phyloP scores from a whole-genome alignment of 2,797 vertebrate genomes.

The Enteromius fasciolatus region DNA sequence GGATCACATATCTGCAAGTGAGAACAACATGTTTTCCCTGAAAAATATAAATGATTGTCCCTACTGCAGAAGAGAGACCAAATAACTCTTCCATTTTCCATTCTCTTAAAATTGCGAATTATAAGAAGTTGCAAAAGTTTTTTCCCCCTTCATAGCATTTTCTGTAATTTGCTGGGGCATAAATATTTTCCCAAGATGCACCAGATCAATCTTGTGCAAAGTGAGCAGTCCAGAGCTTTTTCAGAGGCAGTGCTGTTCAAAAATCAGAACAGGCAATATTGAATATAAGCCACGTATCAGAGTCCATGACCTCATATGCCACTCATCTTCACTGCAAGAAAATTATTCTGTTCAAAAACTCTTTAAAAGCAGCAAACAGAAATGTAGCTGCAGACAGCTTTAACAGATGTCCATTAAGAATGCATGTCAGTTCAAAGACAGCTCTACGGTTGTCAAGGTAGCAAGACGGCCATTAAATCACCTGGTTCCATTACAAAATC shows the following conservation, averaged over 20 bases:
- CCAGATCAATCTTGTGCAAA: conserved; percentile 54
- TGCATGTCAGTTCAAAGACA: conserved; percentile 78
- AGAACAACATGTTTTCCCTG: not conserved
- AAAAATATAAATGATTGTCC: not conserved
- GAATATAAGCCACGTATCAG: conserved; percentile 1
- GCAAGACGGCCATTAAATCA: conserved; percentile 88
- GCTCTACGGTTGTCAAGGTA: conserved; percentile 85
- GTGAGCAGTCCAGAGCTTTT: conserved; percentile 46
- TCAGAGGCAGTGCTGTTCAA: conserved; percentile 18
- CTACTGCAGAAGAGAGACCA: not conserved
- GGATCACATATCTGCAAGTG: not conserved
- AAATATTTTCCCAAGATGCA: conserved; percentile 39
- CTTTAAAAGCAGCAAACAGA: conserved; percentile 75
- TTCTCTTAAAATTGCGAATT: not conserved
- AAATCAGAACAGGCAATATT: conserved; percentile 26
- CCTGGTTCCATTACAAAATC: conserved; percentile 95
- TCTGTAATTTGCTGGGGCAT: not conserved
- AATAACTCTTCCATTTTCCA: not conserved
- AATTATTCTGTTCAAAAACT: conserved; percentile 19
- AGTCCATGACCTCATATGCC: conserved; percentile 5
- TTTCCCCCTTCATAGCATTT: not conserved
- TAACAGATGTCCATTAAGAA: conserved; percentile 65
- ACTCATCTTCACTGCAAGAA: not conserved
- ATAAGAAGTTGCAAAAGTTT: not conserved
- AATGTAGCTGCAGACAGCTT: conserved; percentile 76